Conservation (phyloP, 2,888 invertebrate species). For the Perizoma flavofasciatum region DNA sequence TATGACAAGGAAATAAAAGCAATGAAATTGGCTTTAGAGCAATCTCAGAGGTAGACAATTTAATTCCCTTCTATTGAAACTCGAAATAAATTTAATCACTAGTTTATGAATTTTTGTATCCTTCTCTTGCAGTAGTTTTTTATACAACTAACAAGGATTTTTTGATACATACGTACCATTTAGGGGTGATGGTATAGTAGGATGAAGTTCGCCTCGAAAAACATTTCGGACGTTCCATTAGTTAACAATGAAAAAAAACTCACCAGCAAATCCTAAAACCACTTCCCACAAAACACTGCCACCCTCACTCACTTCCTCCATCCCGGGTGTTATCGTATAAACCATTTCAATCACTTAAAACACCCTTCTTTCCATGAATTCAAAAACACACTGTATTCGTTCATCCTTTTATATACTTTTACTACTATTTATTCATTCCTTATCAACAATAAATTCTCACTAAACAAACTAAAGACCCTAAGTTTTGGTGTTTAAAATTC, state of each 20-base stretch:
- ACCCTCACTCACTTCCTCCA: conserved; percentile 11
- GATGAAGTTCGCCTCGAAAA: no score
- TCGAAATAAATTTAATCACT: not conserved
- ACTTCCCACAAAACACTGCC: conserved; percentile 26
- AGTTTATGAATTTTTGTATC: no score
- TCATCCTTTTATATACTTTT: conserved; percentile 30
- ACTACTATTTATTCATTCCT: conserved; percentile 32
- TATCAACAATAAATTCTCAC: conserved; percentile 19
- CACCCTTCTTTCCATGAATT: conserved; percentile 11
- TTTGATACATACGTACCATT: no score
- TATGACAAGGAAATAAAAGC: conserved; percentile 7
- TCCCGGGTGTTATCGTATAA: conserved; percentile 20
- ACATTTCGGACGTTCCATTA: no score
- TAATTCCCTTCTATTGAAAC: conserved; percentile 3
- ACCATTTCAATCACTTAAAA: conserved; percentile 29
- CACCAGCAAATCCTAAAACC: conserved; percentile 28
- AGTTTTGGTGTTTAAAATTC: conserved; percentile 12
- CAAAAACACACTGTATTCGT: conserved; percentile 16
- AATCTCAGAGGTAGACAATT: conserved; percentile 6
- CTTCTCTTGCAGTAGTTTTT: no score
- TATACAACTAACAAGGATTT: no score
- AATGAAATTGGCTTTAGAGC: conserved; percentile 6
- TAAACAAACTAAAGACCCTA: conserved; percentile 13
- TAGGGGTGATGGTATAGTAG: no score
- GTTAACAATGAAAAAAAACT: not conserved